Evolutionary conservation across 2,113 vertebrate species (phyloP).

Genomic region (Sander vitreus): DNA sequence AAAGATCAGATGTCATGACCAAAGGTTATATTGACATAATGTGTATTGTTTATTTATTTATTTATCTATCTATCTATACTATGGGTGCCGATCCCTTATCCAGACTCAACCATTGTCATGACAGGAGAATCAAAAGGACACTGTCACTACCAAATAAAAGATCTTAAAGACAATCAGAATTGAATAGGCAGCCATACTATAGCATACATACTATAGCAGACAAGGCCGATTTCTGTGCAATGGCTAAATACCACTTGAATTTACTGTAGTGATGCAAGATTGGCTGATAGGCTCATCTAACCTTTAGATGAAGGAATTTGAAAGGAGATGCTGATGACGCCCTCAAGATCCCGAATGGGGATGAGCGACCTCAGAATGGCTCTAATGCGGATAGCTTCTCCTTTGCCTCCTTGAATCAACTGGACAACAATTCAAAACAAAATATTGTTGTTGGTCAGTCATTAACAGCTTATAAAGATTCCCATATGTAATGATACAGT

Average conservation of each 20-base stretch:
- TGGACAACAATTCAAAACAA: constrained; percentile 65
- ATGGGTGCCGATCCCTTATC: not conserved
- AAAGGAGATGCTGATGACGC: constrained; percentile 93
- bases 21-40: not conserved
- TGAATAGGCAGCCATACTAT: not conserved
- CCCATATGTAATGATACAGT: not conserved
- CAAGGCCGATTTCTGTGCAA: not conserved
- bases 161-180: not conserved
- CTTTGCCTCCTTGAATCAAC: constrained; percentile 94
- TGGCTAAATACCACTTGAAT: not conserved
- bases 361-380: constrained; percentile 95
- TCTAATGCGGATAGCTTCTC: constrained; percentile 94
- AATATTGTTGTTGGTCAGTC: not conserved
- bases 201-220: too few relatives aligned
- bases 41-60: not conserved
- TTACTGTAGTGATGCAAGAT: not conserved
- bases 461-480: not conserved
- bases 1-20: not conserved
- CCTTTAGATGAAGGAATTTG: constrained; percentile 93
- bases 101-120: not conserved
- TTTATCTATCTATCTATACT: not conserved
- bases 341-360: constrained; percentile 92
- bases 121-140: not conserved
- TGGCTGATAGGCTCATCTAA: constrained; percentile 53
- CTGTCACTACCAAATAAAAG: not conserved